Evolutionary conservation across 2,113 vertebrate genomes (phyloP), one percentile per base, ranked within the genome.

Genomic region (Actinemys pallida): DNA sequence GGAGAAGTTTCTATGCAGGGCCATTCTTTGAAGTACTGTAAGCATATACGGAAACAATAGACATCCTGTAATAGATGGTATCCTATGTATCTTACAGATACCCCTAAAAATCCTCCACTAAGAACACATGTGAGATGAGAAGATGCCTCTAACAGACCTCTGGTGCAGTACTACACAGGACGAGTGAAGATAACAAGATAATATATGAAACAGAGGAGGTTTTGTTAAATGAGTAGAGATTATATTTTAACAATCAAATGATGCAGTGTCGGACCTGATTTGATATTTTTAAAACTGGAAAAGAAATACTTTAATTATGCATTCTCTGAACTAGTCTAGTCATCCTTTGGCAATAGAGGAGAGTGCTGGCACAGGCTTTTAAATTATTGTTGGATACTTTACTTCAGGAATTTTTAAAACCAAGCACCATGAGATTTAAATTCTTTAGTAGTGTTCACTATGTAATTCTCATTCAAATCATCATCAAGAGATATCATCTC

Each of bases 91-190:
- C 83, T 96, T 95, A 54, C 98, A 99, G 99, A 95, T 96, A 97
- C 97, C 83, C 92, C 98, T 90, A 98, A 98, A 98, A 98, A 98
- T 53, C 95, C 98, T 94, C 98, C 97, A 86, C 95, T 99, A 94
- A 98, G 98, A 98, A 98, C 99, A 96, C 97, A 97, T 2, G 98
- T 98, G 91, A 97, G 98, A 98, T 99, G 96, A 97, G 96, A 95
- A 87, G 84, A 52, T 47, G 92, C 96, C 3, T 8, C 72, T 62
- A 62, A 80, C 53, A 49, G 80, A 20, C 82, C 39, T 72, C 87
- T 88, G 92, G 83, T 83, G 87, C 92, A n/a, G 2, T 19, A 20
- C 20, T 78, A 27, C 56, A 22, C 31, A 47, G 75, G 39, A 45
- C 87, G 86, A 86, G 53, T 50, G 89, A 96, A 20, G 81, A 11